Evolutionary conservation across 2,797 vertebrate genomes (phyloP), one percentile per base, ranked within the genome.

Genomic region (Sebastes ruberrimus): DNA sequence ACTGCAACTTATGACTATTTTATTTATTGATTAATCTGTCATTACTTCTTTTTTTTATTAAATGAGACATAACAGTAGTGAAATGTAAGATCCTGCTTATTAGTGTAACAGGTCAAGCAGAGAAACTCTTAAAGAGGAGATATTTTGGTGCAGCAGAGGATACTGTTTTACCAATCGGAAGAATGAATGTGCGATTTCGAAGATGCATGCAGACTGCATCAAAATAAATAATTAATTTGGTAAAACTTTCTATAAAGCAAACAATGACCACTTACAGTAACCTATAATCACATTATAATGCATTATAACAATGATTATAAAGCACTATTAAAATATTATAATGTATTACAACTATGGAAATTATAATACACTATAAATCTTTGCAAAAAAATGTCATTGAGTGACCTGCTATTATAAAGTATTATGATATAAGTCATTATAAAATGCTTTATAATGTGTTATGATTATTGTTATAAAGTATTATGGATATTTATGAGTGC

Each of bases 91-190:
- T 53, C 2, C 10, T 38, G 38, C 35, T 52, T 20, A 30, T 42
- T 4, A 75, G 67, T 20, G 62, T n/a, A 63, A 72, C 28, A 64
- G 18, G 63, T 74, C 2, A 69, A 30, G 46, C 52, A 63, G 33
- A 68, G 22, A 59, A 10, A 25, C 13, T 5, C 7, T 2, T 3
- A 4, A 33, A 63, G 46, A 67, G 7, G 46, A 67, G 9, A 71
- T 4, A 20, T 6, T 10, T 20, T 28, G 16, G 61, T 0, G 20
- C 33, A 46, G 10, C n/a, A n/a, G 56, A 27, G 20, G 52, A 49
- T 1, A 10, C n/a, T 23, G 22, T 64, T 64, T 38, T 13, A 52
- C 5, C 22, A 49, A 1, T 46, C 13, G 2, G 2, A n/a, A 64
- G 4, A 4, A 57, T 14, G 2, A 10, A 35, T 38, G n/a, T 63